These are phyloP conservation scores for Protaetia brevitarsis DNA, from an alignment of 1,140 invertebrate genomes.

Conservation along the genomic window DNA sequence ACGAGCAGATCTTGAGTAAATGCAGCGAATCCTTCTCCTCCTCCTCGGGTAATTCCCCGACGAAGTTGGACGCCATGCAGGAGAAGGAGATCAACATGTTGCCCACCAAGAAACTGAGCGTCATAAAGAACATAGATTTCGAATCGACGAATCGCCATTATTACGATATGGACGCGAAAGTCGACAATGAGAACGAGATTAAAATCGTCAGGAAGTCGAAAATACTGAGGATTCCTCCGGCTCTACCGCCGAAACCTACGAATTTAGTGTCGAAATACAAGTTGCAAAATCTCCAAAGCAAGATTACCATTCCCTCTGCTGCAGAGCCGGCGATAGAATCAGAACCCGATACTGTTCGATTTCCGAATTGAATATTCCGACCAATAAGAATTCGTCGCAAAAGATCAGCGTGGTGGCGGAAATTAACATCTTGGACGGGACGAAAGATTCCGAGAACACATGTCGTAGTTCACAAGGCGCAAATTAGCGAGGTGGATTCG, in stretches of 20 bases:
- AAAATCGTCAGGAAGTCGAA: slow-evolving; percentile 54
- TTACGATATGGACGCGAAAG: slow-evolving; percentile 50
- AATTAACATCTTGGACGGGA: slow-evolving; percentile 29
- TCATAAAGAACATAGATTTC: slow-evolving; percentile 55
- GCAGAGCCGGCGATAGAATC: slow-evolving; percentile 46
- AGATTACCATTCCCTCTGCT: slow-evolving; percentile 15
- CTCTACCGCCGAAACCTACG: slow-evolving; percentile 66
- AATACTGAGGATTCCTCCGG: slow-evolving; percentile 62
- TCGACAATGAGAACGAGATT: slow-evolving; percentile 39
- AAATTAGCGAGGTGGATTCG: slow-evolving; percentile 24
- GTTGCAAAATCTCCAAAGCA: slow-evolving; percentile 42
- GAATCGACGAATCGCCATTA: slow-evolving; percentile 44
- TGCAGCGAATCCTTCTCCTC: slow-evolving; percentile 44
- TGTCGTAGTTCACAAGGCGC: slow-evolving; percentile 25
- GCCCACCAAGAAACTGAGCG: slow-evolving; percentile 48
- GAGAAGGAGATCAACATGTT: slow-evolving; percentile 34
- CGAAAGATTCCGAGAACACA: slow-evolving; percentile 13
- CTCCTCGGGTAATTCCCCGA: slow-evolving; percentile 15
- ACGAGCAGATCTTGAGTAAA: slow-evolving; percentile 59
- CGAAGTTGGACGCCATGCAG: slow-evolving; percentile 26
- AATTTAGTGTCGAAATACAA: slow-evolving; percentile 62
- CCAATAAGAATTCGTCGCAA: slow-evolving; percentile 34
- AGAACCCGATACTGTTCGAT: slow-evolving; percentile 64
- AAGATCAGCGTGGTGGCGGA: slow-evolving; percentile 43
- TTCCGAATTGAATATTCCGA: slow-evolving; percentile 62